Base-by-base conservation (phyloP, 2,888 invertebrate species). In the Mantis religiosa region DNA sequence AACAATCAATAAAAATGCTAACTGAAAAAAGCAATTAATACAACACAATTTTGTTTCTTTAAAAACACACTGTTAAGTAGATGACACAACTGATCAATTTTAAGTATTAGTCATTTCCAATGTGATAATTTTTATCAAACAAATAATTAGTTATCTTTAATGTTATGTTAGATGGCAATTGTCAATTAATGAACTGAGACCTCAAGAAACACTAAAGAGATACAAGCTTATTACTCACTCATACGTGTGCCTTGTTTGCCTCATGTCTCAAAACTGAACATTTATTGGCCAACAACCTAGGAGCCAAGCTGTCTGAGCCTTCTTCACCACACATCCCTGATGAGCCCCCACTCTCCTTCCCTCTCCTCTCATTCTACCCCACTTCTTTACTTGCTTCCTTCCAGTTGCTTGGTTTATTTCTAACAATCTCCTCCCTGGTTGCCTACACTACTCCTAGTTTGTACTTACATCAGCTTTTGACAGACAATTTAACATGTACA, bases 191-290 rank as follows among this genome's bases (percentile, higher is more conserved):
- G 12, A 41, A 6, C 12, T 12, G 41, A 41, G 41, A 12, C 41
- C 41, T 41, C 41, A 41, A 41, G 41, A 41, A 41, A 41, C 2
- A 12, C 41, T 41, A 41, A 34, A 41, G 41, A 41, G 12, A 41
- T 41, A 41, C 41, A 41, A 34, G 12, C 0, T 41, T 34, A 7
- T 9, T 90, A 90, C 90, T 90, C 87, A 90, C 90, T 90, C 90
- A 90, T 90, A 89, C 90, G 90, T 90, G 87, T 85, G 90, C 87
- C 47, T 82, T 82, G 87, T 54, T 41, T 87, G 90, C 89, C 90
- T 89, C 90, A 90, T 90, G 87, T 89, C 90, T 90, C 87, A 89
- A 88, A 87, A 89, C 90, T 89, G 87, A 89, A 85, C 87, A 34
- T 54, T 30, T 28, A 30, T 28, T 54, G 28, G 82, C 87, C 86